A percentile compares a stretch with the other conserved stretches of the same genome.
Evolutionary conservation across 2,113 vertebrate species (phyloP).

Genomic region (Triplophysa rosa): DNA sequence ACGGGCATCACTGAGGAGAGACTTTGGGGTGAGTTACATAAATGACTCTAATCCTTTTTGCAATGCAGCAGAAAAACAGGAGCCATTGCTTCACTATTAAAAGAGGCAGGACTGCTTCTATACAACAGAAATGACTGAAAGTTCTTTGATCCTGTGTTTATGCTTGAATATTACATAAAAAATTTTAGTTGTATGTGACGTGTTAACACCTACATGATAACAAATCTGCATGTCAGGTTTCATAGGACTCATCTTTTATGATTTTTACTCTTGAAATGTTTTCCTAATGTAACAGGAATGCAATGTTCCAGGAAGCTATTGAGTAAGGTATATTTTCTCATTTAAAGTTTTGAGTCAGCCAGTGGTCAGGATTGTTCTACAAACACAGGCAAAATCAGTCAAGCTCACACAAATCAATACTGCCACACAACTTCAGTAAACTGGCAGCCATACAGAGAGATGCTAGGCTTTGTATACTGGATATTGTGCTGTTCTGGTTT

Average conservation of each 20-base stretch:
- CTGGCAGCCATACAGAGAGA: background rate
- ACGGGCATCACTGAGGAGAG: slow-evolving; percentile 5
- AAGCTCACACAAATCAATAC: slow-evolving; percentile 22
- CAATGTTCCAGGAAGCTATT: background rate
- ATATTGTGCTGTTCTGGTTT: slow-evolving; percentile 29
- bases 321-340: background rate
- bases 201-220: no score
- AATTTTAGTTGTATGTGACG: background rate
- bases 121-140: background rate
- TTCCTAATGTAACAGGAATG: no score
- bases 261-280: background rate
- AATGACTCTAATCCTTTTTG: slow-evolving; percentile 42
- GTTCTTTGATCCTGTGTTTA: no score
- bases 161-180: background rate
- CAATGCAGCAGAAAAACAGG: slow-evolving; percentile 23
- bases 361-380: slow-evolving; percentile 6
- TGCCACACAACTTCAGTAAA: slow-evolving; percentile 18
- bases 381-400: slow-evolving; percentile 14
- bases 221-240: no score
- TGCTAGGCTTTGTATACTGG: background rate
- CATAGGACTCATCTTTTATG: no score
- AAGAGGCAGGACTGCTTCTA: background rate
- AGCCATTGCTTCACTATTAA: slow-evolving; percentile 11
- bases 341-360: slow-evolving; percentile 19
- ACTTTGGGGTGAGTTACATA: slow-evolving; percentile 34